A percentile compares a stretch with the other conserved stretches of the same genome.
phyloP scores from a whole-genome alignment of 2,113 vertebrate genomes.

The Tichodroma muraria region DNA sequence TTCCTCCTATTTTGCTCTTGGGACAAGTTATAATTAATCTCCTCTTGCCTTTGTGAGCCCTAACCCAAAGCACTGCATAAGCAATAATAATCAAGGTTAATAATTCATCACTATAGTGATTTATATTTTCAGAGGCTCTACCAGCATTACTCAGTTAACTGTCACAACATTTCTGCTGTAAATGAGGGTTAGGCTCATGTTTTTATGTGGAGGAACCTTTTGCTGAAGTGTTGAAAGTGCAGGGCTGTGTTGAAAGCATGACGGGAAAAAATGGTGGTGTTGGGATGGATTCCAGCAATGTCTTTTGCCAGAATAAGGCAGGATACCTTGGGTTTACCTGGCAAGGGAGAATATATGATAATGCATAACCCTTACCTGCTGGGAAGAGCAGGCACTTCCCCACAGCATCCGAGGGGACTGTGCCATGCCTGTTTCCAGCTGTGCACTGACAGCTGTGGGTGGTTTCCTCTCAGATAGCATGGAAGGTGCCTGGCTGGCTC shows the following conservation, averaged over 20 bases:
- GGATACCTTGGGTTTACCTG: neutral
- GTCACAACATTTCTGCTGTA: neutral
- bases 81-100: neutral
- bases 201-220: neutral
- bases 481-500: neutral
- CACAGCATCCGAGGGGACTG: neutral
- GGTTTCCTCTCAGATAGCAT: neutral
- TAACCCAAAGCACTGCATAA: neutral
- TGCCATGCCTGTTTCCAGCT: rapidly evolving
- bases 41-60: neutral
- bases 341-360: neutral
- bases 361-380: neutral
- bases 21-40: neutral
- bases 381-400: neutral
- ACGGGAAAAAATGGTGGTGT: neutral
- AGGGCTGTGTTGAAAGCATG: neutral
- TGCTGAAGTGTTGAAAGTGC: neutral
- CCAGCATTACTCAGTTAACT: neutral
- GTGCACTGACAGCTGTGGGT: neutral
- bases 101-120: neutral
- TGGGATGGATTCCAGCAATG: neutral
- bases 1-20: neutral
- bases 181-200: neutral
- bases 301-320: neutral
- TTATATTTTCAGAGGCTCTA: neutral